These are phyloP conservation scores for Callopanchax toddi DNA, from an alignment of 2,113 vertebrate genomes.

Conservation along the genomic window DNA sequence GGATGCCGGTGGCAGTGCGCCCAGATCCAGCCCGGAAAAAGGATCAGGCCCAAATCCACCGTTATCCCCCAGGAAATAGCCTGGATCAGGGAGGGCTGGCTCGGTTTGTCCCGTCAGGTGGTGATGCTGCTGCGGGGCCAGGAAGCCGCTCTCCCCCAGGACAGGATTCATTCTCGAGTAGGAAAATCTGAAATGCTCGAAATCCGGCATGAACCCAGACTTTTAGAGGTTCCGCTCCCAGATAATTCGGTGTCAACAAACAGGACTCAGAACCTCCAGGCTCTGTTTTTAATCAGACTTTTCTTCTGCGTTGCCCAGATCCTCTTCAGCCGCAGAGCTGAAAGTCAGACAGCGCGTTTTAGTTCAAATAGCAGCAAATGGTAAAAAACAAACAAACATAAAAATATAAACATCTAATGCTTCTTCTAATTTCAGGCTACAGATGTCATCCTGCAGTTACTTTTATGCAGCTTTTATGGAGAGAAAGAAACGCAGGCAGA, in stretches of 20 bases:
- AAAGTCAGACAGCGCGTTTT: background rate
- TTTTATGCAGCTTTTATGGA: no score
- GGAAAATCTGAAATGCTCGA: slow-evolving; percentile 79
- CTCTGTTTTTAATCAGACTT: no score
- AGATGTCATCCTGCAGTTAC: no score
- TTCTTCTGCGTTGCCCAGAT: no score
- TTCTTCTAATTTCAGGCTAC: no score
- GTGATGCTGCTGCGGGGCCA: slow-evolving; percentile 62
- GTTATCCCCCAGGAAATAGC: slow-evolving; percentile 64
- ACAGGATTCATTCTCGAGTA: slow-evolving; percentile 78
- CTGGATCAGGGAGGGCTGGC: slow-evolving; percentile 48
- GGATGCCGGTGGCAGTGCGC: slow-evolving; percentile 50
- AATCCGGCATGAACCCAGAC: slow-evolving; percentile 79
- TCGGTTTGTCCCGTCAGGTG: slow-evolving; percentile 58
- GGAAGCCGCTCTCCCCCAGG: slow-evolving; percentile 66
- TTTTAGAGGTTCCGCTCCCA: slow-evolving; percentile 28
- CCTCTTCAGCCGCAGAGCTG: slow-evolving; percentile 9
- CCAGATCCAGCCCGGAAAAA: slow-evolving; percentile 63
- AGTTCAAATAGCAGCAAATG: no score
- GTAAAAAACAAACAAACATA: no score
- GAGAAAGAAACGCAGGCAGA: background rate
- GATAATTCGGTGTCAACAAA: background rate
- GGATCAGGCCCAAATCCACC: slow-evolving; percentile 56
- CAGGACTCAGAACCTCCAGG: slow-evolving; percentile 4
- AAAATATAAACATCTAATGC: no score